Evolutionary conservation across 1,140 invertebrate species (phyloP), one percentile per base, ranked within the genome.

Genomic region (Camponotus pennsylvanicus): DNA sequence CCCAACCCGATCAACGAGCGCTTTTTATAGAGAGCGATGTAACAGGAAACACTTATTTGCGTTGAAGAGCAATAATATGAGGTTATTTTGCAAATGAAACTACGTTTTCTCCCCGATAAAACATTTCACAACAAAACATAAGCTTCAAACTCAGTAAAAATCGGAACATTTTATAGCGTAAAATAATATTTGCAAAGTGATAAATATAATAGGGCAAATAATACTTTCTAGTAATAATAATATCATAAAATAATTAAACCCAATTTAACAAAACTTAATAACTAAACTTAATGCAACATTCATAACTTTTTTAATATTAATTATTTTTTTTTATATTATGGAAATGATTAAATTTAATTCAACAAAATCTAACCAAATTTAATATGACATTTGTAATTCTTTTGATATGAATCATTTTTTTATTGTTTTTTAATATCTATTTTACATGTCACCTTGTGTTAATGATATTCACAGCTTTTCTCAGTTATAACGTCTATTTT

Each of bases 41-140:
- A 61, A 83, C 79, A 83, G 78, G 78, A 80, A 80, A 80, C 40
- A 45, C 69, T 83, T 83, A 73, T 61, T 73, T 83, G 55, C 49
- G 37, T 59, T 70, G 40, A 45, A 45, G 40, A 83, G 55, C 61
- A 21, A 40, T n/a, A 6, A 79, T 0, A 13, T 5, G 40, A 59
- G 3, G 18, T 61, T 73, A 83, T 73, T 73, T 83, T n/a, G 11
- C 55, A 55, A 80, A 69, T 69, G 6, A 27, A 67, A 18, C 34
- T 49, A 18, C 1, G 8, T 13, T 69, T 59, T 70, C 13, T 37
- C 57, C 6, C 37, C 49, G 8, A 49, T 4, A 1, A 21, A 66
- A 7, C 9, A 69, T 79, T 79, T 64, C 18, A 4, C 5, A 45
- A 64, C 5, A 1, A n/a, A 42, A 66, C 0, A 21, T 15, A 34